Evolutionary conservation across 1,140 invertebrate species (phyloP), one percentile per base, ranked within the genome.

Genomic region (Wiebesia pumilae): DNA sequence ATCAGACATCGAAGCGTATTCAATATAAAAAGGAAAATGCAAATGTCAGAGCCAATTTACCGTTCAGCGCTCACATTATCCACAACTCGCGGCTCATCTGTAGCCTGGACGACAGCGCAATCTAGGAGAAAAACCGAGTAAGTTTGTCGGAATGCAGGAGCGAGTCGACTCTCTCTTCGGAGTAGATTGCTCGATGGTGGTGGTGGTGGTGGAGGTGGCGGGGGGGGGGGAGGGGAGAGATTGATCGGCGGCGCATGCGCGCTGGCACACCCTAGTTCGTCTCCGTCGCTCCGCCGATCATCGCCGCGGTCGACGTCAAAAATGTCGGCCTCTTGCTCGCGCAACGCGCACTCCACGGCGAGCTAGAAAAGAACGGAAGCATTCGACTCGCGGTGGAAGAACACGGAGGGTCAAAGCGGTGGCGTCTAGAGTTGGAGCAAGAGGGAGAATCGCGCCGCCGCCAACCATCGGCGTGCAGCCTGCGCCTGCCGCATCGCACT

Each of bases 231-330:
- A n/a, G n/a, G n/a, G n/a, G n/a, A n/a, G n/a, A n/a, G n/a, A n/a
- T n/a, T n/a, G n/a, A n/a, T n/a, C n/a, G n/a, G n/a, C n/a, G 21
- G 47, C 77, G 77, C 77, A 35, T 10, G 77, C 47, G 77, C 77
- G 6, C 24, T 0, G 16, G 0, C 33, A 0, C 7, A 12, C 10
- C 43, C 19, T 16, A 9, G n/a, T 58, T n/a, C 24, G 77, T 43
- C 77, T 33, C n/a, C n/a, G 40, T 30, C n/a, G 0, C 9, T n/a
- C 24, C 12, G 40, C 1, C 43, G 14, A 33, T 3, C 4, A 7
- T 33, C 19, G 27, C 24, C 33, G n/a, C 21, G 71, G 35, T 27
- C 43, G 38, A 40, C 35, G 35, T 75, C 35, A 43, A 43, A 75
- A 40, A 6, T 12, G 30, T 24, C 40, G 71, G 0, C 1, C 35